Conservation (phyloP, 1,140 invertebrate genomes). For the Pseudomyrmex gracilis region DNA sequence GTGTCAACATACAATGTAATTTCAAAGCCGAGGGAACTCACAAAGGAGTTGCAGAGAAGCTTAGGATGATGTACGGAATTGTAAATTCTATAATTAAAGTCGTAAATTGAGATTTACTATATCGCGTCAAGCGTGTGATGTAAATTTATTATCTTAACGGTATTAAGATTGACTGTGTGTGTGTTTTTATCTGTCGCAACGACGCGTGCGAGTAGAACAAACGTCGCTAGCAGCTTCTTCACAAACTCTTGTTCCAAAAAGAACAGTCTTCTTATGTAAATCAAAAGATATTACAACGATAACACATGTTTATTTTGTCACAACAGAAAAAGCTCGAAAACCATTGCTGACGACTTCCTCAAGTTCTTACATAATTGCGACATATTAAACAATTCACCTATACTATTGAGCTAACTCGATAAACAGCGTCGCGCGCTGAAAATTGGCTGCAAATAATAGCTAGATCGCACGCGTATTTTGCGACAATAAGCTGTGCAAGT, state of each 20-base stretch:
- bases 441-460: slow-evolving; percentile 11
- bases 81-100: slow-evolving; percentile 6
- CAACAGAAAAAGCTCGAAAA: too few relatives aligned
- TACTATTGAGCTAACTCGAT: not conserved
- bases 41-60: not conserved
- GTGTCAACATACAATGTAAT: not conserved
- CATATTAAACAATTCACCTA: not conserved
- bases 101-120: not conserved
- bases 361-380: too few relatives aligned
- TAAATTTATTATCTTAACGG: not conserved
- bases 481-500: slow-evolving; percentile 34
- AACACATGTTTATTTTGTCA: too few relatives aligned
- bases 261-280: too few relatives aligned
- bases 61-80: not conserved
- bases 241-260: too few relatives aligned
- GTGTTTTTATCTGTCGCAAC: too few relatives aligned
- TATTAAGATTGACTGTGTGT: too few relatives aligned
- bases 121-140: not conserved
- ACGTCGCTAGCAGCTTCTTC: too few relatives aligned
- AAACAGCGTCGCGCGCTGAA: not conserved
- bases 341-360: too few relatives aligned
- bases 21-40: not conserved
- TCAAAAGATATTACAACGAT: too few relatives aligned
- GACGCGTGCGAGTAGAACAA: too few relatives aligned
- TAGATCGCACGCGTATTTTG: slow-evolving; percentile 12